Percentiles rank a stretch among this genome's conserved stretches.
These are phyloP conservation scores for Hirtodrosophila histrioides DNA, from an alignment of 2,888 invertebrate genomes.

Conservation along the genomic window DNA sequence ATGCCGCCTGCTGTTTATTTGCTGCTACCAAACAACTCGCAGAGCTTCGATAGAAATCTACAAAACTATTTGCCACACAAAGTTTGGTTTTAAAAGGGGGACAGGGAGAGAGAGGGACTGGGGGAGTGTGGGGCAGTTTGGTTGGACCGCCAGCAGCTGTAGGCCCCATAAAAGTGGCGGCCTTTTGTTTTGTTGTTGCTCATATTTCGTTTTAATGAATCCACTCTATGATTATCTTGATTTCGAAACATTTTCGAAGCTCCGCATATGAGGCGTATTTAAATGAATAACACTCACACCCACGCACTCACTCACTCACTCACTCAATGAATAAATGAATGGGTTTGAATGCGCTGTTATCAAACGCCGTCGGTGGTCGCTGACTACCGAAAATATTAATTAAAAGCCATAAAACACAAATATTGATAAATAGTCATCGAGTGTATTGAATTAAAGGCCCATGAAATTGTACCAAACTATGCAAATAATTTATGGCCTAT, in stretches of 20 bases:
- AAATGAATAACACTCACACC: conserved; percentile 25
- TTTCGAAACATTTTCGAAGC: conserved; percentile 67
- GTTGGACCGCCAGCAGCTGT: conserved; percentile 56
- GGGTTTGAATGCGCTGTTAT: conserved; percentile 45
- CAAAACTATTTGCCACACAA: conserved; percentile 77
- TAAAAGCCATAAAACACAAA: conserved; percentile 69
- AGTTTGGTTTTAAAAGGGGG: not conserved
- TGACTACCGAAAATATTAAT: conserved; percentile 75
- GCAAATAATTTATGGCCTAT: conserved; percentile 39
- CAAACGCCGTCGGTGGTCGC: conserved; percentile 56
- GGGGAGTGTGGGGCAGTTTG: not conserved
- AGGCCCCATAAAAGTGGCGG: conserved; percentile 47
- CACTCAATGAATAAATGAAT: conserved; percentile 31
- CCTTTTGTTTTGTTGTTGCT: conserved; percentile 58
- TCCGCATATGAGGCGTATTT: conserved; percentile 30
- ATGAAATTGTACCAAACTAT: conserved; percentile 35
- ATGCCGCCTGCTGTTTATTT: conserved; percentile 75
- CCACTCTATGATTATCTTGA: conserved; percentile 76
- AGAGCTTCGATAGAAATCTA: conserved; percentile 69
- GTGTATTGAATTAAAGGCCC: conserved; percentile 43
- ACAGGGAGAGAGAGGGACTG: not conserved
- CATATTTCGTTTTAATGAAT: conserved; percentile 80
- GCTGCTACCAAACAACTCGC: conserved; percentile 61
- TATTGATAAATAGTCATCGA: conserved; percentile 70
- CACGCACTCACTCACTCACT: conserved; percentile 13